These are phyloP conservation scores for Clavelina lepadiformis DNA, from an alignment of 23 tunicate species.

Conservation along the genomic window DNA sequence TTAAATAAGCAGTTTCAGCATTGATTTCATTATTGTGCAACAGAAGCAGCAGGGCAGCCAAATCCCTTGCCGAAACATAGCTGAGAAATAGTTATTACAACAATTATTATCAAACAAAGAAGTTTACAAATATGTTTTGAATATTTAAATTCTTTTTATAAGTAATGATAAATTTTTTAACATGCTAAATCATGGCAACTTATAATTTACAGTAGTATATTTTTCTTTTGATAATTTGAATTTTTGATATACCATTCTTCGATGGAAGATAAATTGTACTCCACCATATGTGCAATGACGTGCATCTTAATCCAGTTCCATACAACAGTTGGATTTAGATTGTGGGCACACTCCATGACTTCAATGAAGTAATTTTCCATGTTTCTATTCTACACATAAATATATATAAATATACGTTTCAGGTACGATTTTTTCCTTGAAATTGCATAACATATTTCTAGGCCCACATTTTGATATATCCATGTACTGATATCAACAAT, in stretches of 20 bases:
- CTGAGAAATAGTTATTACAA: slow-evolving; percentile 24
- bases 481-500: no score
- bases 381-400: slow-evolving; percentile 13
- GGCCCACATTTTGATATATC: no score
- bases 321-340: not conserved
- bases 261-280: slow-evolving; percentile 2
- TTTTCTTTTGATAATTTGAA: no score
- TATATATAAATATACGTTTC: no score
- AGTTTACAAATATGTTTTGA: no score
- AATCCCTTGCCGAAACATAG: slow-evolving; percentile 8
- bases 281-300: slow-evolving; percentile 13
- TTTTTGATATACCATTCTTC: slow-evolving; percentile 13
- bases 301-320: slow-evolving; percentile 14
- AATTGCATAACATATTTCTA: no score
- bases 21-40: slow-evolving; percentile 26
- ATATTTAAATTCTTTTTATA: no score
- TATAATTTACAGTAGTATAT: no score
- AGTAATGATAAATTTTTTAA: no score
- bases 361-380: slow-evolving; percentile 23
- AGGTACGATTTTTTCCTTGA: no score
- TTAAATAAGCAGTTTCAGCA: slow-evolving; percentile 2
- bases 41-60: slow-evolving; percentile 14
- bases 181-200: no score
- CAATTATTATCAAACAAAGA: no score
- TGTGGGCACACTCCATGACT: slow-evolving; percentile 3